phyloP scores from a whole-genome alignment of 2,113 vertebrate genomes.

The Boleophthalmus pectinirostris region DNA sequence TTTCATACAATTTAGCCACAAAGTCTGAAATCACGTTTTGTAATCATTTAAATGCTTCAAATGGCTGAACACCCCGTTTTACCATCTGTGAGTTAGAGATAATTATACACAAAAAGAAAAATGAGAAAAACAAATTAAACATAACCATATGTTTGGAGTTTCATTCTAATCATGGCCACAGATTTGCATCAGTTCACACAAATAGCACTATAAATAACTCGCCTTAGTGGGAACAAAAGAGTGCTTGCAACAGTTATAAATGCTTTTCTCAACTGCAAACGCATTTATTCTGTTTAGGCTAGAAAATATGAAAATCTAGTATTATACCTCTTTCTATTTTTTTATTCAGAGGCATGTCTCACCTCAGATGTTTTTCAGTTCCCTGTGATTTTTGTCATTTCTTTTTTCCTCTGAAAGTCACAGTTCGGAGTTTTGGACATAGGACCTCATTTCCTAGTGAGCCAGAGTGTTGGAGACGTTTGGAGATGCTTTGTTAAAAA shows the following conservation, averaged over 20 bases:
- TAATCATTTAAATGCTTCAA: background rate
- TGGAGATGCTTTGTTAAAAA: no score
- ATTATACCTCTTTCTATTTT: no score
- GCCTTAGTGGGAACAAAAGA: background rate
- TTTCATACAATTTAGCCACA: background rate
- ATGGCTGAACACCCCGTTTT: background rate
- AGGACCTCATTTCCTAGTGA: no score
- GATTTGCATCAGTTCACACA: slow-evolving; percentile 17
- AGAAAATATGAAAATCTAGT: background rate
- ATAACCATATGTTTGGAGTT: slow-evolving; percentile 16
- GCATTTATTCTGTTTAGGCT: background rate
- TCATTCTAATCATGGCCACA: slow-evolving; percentile 11
- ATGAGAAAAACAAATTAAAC: slow-evolving; percentile 11
- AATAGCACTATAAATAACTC: background rate
- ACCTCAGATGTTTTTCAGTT: no score
- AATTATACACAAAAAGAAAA: slow-evolving; percentile 20
- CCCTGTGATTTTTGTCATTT: no score
- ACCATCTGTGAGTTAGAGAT: slow-evolving; percentile 10
- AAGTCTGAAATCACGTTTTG: background rate
- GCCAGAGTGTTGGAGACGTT: no score
- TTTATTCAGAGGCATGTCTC: no score
- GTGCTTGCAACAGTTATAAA: background rate
- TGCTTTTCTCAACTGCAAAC: background rate
- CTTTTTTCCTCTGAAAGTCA: no score
- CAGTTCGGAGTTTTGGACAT: no score